A percentile compares a stretch with the other conserved stretches of the same genome.
Evolutionary conservation across 2,888 invertebrate genomes (phyloP).

Genomic region (Parapristionchus giblindavisi): DNA sequence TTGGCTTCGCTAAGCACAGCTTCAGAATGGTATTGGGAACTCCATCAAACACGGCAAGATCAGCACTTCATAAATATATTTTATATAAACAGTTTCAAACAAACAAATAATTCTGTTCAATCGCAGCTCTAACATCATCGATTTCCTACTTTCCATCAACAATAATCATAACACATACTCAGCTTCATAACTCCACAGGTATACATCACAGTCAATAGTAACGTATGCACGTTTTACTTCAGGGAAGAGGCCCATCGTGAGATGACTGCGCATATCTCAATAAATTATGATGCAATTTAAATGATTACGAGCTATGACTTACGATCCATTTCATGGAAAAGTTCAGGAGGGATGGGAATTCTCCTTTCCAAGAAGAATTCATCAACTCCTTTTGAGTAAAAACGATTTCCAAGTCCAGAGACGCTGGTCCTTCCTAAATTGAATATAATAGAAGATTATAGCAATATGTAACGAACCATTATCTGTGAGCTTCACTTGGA

Average conservation of each 20-base stretch:
- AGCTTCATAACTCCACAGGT: slow-evolving; percentile 96
- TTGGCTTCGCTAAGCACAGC: slow-evolving; percentile 87
- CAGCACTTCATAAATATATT: slow-evolving; percentile 75
- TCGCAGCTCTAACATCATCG: no score
- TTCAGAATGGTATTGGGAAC: slow-evolving; percentile 91
- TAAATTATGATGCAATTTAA: not conserved
- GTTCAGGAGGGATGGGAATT: slow-evolving; percentile 60
- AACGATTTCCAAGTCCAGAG: slow-evolving; percentile 56
- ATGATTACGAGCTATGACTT: slow-evolving; percentile 17
- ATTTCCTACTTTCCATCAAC: not conserved
- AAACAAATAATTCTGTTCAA: not conserved
- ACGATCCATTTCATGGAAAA: slow-evolving; percentile 63
- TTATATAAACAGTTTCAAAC: slow-evolving; percentile 5
- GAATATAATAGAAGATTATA: not conserved
- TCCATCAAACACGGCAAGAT: slow-evolving; percentile 95
- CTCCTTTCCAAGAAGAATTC: slow-evolving; percentile 49
- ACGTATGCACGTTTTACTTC: slow-evolving; percentile 96
- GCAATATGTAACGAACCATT: slow-evolving; percentile 11
- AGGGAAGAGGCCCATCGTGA: slow-evolving; percentile 95
- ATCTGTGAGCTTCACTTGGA: slow-evolving; percentile 24
- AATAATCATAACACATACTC: slow-evolving; percentile 73
- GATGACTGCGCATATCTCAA: slow-evolving; percentile 91
- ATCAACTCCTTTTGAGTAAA: slow-evolving; percentile 47
- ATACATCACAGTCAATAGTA: slow-evolving; percentile 95
- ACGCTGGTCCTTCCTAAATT: slow-evolving; percentile 48